Conservation (phyloP, 2,113 vertebrate genomes). For the zebrafish (Danio rerio) region DNA sequence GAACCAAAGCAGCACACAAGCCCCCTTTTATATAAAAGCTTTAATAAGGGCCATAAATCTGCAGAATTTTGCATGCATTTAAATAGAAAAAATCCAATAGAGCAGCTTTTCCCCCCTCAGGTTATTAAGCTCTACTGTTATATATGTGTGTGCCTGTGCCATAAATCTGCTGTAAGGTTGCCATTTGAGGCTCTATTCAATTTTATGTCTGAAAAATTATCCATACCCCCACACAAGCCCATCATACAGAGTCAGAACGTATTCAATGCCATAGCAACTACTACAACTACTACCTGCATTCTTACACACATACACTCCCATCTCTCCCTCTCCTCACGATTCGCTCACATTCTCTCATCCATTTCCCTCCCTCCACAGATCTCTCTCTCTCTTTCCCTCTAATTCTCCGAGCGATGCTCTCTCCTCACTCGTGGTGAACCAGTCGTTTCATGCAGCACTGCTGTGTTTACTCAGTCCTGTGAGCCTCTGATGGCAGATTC, state of each 20-base stretch:
- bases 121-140: background rate
- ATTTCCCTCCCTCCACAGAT: slow-evolving; percentile 14
- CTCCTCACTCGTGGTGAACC: slow-evolving; percentile 50
- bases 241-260: background rate
- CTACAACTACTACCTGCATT: slow-evolving; percentile 35
- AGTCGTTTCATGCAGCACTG: slow-evolving; percentile 49
- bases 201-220: background rate
- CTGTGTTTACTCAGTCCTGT: slow-evolving; percentile 59
- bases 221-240: slow-evolving; percentile 8
- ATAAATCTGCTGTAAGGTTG: slow-evolving; percentile 10
- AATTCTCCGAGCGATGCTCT: slow-evolving; percentile 23
- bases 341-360: slow-evolving; percentile 1
- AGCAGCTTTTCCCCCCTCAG: background rate
- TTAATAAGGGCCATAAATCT: background rate
- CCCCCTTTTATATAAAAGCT: background rate
- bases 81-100: background rate
- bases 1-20: background rate
- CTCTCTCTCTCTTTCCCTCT: background rate
- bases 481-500: slow-evolving; percentile 60
- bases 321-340: slow-evolving; percentile 16
- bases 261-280: slow-evolving; percentile 50
- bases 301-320: slow-evolving; percentile 15
- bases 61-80: slow-evolving; percentile 4
- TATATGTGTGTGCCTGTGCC: background rate
- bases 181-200: background rate